Evolutionary conservation across 2,113 vertebrate species (phyloP), one percentile per base, ranked within the genome.

Genomic region (Zeus faber): DNA sequence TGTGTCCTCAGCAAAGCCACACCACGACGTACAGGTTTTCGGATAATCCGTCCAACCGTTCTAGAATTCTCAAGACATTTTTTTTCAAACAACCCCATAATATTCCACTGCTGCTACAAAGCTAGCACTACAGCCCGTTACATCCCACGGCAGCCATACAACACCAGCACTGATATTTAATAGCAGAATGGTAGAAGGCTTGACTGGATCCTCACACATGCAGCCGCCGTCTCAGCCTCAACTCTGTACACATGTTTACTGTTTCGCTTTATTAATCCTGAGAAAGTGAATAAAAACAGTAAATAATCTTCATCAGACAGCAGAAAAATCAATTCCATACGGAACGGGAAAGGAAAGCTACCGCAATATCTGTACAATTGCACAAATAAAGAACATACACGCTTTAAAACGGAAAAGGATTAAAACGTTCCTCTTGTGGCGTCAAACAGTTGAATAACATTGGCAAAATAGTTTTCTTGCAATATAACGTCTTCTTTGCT

Each of bases 271-370:
- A n/a, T 91, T 76, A 72, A 95, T 97, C 96, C 95, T 97, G 95
- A 98, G 95, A 93, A 91, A 89, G 89, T 92, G 90, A 92, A 91
- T 93, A 89, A 90, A 80, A 95, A 92, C 83, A 90, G 83, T 90
- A 92, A 91, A 92, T 89, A 6, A 65, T 86, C 71, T 90, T 90
- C 74, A 87, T 91, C 87, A 90, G 41, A 91, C 81, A 92, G 87
- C 74, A 79, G 41, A 87, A 87, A 90, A 89, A 35, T 11, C 3
- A 49, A 74, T 53, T 50, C 1, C 48, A 22, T 82, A 88, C 81
- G 54, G n/a, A 62, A 88, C 81, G 54, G n/a, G 60, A 86, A 87
- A 33, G 39, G 74, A 87, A 41, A 89, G 84, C 88, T 87, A 92
- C 91, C 87, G 89, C 79, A 85, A 92, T 85, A 66, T 69, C 70